phyloP scores from a whole-genome alignment of 2,888 invertebrate species.

The Mystacides longicornis region DNA sequence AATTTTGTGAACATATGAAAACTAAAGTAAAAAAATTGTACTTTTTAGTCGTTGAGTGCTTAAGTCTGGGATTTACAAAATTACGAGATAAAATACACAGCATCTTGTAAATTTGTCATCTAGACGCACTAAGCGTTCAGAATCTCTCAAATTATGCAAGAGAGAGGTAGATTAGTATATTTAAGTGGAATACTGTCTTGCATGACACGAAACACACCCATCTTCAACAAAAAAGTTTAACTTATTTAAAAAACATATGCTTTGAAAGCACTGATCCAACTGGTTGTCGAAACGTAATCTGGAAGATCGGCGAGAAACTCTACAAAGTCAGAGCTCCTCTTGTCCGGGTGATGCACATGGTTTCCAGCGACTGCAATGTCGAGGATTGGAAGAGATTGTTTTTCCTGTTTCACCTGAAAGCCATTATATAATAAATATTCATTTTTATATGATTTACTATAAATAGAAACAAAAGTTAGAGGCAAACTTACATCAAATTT shows the following conservation, averaged over 20 bases:
- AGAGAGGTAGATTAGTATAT: background rate
- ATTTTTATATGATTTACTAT: no score
- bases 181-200: background rate
- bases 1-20: no score
- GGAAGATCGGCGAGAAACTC: conserved; percentile 10
- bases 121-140: no score
- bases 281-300: conserved; percentile 11
- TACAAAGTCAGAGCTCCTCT: conserved; percentile 15
- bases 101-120: no score
- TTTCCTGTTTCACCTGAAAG: background rate
- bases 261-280: conserved; percentile 14
- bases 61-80: no score
- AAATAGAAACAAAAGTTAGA: background rate
- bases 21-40: no score
- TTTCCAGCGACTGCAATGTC: conserved; percentile 37
- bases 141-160: no score
- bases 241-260: conserved; percentile 9
- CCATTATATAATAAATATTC: background rate
- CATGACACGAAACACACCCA: background rate
- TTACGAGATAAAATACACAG: no score
- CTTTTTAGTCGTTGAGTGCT: no score
- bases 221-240: background rate
- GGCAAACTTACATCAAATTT: conserved; percentile 13
- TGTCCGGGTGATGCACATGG: conserved; percentile 36
- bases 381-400: conserved; percentile 21